A percentile compares a stretch with the other conserved stretches of the same genome.
phyloP scores from a whole-genome alignment of 2,797 vertebrate species.

The Oryzias dopingdopingensis region DNA sequence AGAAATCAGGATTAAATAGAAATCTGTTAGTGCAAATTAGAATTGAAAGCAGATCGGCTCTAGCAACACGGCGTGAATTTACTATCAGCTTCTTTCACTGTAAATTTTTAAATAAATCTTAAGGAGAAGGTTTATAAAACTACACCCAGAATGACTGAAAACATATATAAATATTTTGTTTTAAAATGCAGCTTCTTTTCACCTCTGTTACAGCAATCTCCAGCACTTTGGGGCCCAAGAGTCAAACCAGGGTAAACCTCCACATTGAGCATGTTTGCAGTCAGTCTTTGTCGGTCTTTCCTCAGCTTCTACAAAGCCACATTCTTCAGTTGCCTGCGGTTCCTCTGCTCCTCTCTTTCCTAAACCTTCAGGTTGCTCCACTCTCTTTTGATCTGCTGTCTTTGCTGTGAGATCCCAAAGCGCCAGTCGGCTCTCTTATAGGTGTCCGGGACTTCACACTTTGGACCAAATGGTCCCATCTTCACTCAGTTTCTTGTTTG shows the following conservation, averaged over 20 bases:
- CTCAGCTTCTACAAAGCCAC: conserved; percentile 22
- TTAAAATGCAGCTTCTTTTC: conserved; percentile 21
- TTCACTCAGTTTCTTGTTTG: conserved; percentile 62
- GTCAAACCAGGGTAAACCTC: conserved; percentile 76
- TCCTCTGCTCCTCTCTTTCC: neutral
- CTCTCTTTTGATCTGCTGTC: conserved; percentile 10
- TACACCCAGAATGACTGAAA: neutral
- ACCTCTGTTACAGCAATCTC: conserved; percentile 81
- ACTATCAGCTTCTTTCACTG: neutral
- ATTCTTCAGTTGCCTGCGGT: conserved; percentile 12
- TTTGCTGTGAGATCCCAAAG: conserved; percentile 37
- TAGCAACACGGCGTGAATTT: neutral
- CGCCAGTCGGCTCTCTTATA: conserved; percentile 59
- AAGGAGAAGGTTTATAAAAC: too few species aligned
- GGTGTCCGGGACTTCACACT: conserved; percentile 77
- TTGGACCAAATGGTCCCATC: conserved; percentile 76
- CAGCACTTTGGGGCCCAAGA: conserved; percentile 71
- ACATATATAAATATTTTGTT: neutral
- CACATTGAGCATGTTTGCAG: conserved; percentile 68
- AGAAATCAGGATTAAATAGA: neutral
- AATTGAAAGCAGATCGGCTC: neutral
- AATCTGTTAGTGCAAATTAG: neutral
- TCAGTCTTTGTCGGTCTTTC: conserved; percentile 14
- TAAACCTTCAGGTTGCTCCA: neutral
- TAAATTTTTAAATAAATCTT: neutral